Percentiles rank a stretch among this genome's conserved stretches.
Conservation (phyloP, 2,113 vertebrate species). For the Nerophis lumbriciformis region DNA sequence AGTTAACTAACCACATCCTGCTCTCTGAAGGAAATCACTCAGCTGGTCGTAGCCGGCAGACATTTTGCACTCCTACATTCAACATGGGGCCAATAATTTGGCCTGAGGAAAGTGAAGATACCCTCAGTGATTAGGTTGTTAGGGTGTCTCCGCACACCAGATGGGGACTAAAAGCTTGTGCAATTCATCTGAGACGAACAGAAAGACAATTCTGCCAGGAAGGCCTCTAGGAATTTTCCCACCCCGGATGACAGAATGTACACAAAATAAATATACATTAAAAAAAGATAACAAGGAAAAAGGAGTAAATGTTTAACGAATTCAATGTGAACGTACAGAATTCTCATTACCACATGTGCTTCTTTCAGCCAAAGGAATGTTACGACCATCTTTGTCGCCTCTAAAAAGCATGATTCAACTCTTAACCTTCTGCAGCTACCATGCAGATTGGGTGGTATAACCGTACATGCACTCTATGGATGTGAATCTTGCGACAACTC, state of each 20-base stretch:
- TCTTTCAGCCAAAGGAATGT: constrained; percentile 31
- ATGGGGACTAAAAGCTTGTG: constrained; percentile 47
- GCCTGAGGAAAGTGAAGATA: constrained; percentile 21
- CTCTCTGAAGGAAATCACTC: constrained; percentile 38
- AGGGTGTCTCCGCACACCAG: constrained; percentile 47
- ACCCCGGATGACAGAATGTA: not conserved
- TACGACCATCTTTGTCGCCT: constrained; percentile 30
- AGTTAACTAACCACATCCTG: constrained; percentile 58
- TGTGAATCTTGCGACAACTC: too few relatives aligned
- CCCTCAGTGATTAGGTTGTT: constrained; percentile 49
- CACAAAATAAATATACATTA: constrained; percentile 11
- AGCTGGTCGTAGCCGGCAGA: constrained; percentile 49
- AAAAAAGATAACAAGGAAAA: constrained; percentile 16
- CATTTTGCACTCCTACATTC: constrained; percentile 51
- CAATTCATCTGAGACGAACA: constrained; percentile 43
- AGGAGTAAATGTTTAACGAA: constrained; percentile 2
- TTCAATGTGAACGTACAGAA: constrained; percentile 16
- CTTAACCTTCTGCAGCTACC: not conserved
- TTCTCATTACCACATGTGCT: constrained; percentile 26
- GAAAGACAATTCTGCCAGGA: constrained; percentile 9
- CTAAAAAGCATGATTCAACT: constrained; percentile 19
- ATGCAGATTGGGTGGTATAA: not conserved
- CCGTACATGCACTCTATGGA: too few relatives aligned
- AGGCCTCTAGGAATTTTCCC: not conserved
- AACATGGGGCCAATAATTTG: constrained; percentile 43